These are phyloP conservation scores for Toxotes chatareus DNA, from an alignment of 2,113 vertebrate species.

Conservation along the genomic window DNA sequence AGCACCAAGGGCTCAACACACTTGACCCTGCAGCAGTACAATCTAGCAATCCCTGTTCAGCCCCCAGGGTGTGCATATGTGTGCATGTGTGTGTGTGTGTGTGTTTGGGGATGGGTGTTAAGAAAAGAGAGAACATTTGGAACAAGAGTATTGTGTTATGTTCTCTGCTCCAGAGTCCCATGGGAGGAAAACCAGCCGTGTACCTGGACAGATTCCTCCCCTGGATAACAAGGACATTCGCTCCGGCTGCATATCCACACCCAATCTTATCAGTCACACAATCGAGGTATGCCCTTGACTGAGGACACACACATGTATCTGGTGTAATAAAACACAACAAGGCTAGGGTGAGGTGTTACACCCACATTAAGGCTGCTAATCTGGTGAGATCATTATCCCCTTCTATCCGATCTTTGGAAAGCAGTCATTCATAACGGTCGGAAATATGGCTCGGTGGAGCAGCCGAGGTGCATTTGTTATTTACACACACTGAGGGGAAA, in stretches of 20 bases:
- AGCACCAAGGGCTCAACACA: slow-evolving; percentile 70
- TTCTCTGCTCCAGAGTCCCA: slow-evolving; percentile 61
- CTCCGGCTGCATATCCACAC: slow-evolving; percentile 46
- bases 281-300: slow-evolving; percentile 67
- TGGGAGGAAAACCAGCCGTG: slow-evolving; percentile 72
- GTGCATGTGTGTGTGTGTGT: slow-evolving; percentile 36
- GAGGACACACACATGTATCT: slow-evolving; percentile 54
- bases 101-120: slow-evolving; percentile 53
- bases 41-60: slow-evolving; percentile 73
- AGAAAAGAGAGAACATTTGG: slow-evolving; percentile 64
- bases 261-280: slow-evolving; percentile 61
- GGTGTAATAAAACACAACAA: slow-evolving; percentile 77
- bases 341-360: slow-evolving; percentile 72
- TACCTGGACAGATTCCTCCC: slow-evolving; percentile 69
- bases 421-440: slow-evolving; percentile 60
- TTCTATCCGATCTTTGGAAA: slow-evolving; percentile 51
- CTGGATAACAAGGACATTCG: slow-evolving; percentile 80
- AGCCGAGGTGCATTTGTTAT: slow-evolving; percentile 54
- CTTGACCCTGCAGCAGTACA: slow-evolving; percentile 78
- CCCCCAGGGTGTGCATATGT: slow-evolving; percentile 47
- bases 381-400: slow-evolving; percentile 73
- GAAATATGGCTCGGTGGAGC: neutral
- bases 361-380: slow-evolving; percentile 75
- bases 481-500: slow-evolving; percentile 44
- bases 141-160: slow-evolving; percentile 72